phyloP scores from a whole-genome alignment of 2,888 invertebrate genomes.

The Sialis fuliginosa region DNA sequence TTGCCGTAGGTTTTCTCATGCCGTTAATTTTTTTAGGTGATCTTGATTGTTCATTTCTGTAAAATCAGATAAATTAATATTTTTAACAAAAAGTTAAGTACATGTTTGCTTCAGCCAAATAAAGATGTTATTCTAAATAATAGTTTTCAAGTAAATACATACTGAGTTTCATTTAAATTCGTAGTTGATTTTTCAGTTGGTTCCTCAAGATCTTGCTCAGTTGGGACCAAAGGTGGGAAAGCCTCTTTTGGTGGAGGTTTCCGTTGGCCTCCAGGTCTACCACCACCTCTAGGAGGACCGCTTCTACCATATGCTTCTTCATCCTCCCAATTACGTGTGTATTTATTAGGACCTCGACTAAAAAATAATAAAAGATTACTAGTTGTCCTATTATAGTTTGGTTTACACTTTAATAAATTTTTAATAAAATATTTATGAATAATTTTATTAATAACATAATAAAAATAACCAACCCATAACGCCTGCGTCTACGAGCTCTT shows the following conservation, averaged over 20 bases:
- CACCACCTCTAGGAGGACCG: slow-evolving; percentile 15
- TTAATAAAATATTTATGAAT: slow-evolving; percentile 2
- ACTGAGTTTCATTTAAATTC: too few species aligned
- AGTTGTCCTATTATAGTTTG: not conserved
- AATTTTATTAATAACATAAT: slow-evolving; percentile 1
- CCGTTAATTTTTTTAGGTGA: too few species aligned
- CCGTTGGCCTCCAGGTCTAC: slow-evolving; percentile 17
- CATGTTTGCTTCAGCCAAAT: too few species aligned
- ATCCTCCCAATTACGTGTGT: slow-evolving; percentile 85
- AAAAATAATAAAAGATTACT: slow-evolving; percentile 4
- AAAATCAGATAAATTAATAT: too few species aligned
- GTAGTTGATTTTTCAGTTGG: not conserved
- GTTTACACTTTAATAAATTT: not conserved
- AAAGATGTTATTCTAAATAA: too few species aligned
- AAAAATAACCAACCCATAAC: slow-evolving; percentile 49
- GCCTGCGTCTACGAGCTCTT: slow-evolving; percentile 62
- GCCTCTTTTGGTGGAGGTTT: slow-evolving; percentile 17
- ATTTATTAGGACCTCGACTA: slow-evolving; percentile 80
- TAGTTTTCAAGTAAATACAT: too few species aligned
- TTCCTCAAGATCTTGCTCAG: too few species aligned
- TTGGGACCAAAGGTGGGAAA: slow-evolving; percentile 11
- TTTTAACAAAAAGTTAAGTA: too few species aligned
- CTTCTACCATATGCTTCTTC: slow-evolving; percentile 69
- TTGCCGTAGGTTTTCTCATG: too few species aligned
- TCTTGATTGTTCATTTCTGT: too few species aligned